Evolutionary conservation across 23 tunicate species (phyloP).

Genomic region (Aplidium turbinatum): DNA sequence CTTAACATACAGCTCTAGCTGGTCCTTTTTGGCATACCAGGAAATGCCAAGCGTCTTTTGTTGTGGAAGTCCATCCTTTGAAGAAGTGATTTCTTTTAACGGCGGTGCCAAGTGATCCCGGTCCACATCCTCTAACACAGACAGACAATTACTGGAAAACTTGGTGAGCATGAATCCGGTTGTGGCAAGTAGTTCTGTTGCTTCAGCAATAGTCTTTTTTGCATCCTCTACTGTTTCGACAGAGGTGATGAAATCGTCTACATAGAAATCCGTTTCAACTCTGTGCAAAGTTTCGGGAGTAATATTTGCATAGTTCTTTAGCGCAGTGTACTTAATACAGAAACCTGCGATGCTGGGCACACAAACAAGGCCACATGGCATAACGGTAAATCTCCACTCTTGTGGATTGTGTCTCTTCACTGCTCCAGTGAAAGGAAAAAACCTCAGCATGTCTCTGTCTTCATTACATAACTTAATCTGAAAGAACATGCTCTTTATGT

Average conservation of each 20-base stretch:
- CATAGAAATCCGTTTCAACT: not conserved
- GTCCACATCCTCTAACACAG: not conserved
- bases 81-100: not conserved
- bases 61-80: not conserved
- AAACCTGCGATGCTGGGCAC: constrained; percentile 20
- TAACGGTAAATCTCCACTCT: constrained; percentile 4
- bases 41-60: constrained; percentile 6
- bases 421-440: constrained; percentile 10
- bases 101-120: not conserved
- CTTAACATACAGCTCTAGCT: not conserved
- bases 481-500: constrained; percentile 9
- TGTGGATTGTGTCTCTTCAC: not conserved
- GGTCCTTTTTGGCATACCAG: constrained; percentile 1
- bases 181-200: not conserved
- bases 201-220: not conserved
- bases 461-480: constrained; percentile 10
- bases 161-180: constrained; percentile 15
- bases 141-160: constrained; percentile 5
- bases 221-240: not conserved
- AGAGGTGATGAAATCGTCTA: constrained; percentile 12
- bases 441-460: constrained; percentile 6
- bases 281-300: not conserved
- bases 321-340: not conserved
- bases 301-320: constrained; percentile 6
- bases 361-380: constrained; percentile 18